Evolutionary conservation across 2,888 invertebrate genomes (phyloP).

Genomic region (Microctonus aethiopoides): DNA sequence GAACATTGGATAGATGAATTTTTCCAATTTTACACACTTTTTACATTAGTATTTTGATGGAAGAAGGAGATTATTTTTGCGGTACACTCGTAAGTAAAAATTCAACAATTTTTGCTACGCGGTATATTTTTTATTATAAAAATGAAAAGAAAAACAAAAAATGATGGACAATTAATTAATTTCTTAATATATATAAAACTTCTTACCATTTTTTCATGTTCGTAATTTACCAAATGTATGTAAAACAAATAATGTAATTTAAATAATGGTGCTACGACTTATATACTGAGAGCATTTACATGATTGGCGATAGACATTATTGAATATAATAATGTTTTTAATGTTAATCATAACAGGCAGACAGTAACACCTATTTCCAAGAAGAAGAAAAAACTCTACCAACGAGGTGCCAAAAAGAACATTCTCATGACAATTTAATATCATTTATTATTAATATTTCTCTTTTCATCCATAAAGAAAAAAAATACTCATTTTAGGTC

Average conservation of each 20-base stretch:
- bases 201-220: conserved; percentile 39
- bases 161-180: conserved; percentile 24
- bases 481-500: background rate
- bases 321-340: conserved; percentile 8
- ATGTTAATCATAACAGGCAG: conserved; percentile 34
- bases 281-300: conserved; percentile 30
- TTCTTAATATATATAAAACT: conserved; percentile 25
- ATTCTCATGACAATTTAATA: conserved; percentile 32
- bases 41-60: conserved; percentile 39
- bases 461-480: conserved; percentile 1
- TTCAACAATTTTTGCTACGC: conserved; percentile 44
- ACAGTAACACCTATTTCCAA: conserved; percentile 35
- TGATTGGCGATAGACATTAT: conserved; percentile 22
- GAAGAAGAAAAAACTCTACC: conserved; percentile 29
- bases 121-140: conserved; percentile 43
- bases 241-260: conserved; percentile 39
- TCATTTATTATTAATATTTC: conserved; percentile 18
- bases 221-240: conserved; percentile 41
- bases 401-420: conserved; percentile 45
- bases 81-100: conserved; percentile 37
- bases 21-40: conserved; percentile 44
- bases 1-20: conserved; percentile 23
- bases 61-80: conserved; percentile 43
- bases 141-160: conserved; percentile 11
- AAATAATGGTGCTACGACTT: conserved; percentile 45